Percentiles rank a stretch among this genome's conserved stretches.
These are phyloP conservation scores for Romanogobio albipinnatus DNA, from an alignment of 2,113 vertebrate species.

Conservation along the genomic window DNA sequence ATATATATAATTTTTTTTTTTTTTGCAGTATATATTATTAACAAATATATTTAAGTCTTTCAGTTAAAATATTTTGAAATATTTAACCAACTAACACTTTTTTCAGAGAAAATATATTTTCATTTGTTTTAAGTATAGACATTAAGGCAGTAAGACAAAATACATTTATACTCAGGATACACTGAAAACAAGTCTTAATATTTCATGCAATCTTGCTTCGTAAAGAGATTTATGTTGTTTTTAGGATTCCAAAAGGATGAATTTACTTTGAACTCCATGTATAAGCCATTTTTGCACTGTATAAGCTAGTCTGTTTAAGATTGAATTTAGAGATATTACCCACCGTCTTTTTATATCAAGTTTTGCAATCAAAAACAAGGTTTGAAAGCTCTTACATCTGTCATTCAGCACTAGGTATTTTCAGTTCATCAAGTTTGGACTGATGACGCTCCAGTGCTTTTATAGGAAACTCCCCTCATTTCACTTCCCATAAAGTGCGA, in stretches of 20 bases:
- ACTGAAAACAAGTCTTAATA: not conserved
- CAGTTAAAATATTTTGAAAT: too few species aligned
- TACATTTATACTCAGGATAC: not conserved
- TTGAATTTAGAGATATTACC: not conserved
- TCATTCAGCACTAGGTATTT: not conserved
- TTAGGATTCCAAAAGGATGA: not conserved
- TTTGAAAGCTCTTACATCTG: slow-evolving; percentile 5
- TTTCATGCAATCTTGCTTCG: not conserved
- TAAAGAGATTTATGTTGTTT: not conserved
- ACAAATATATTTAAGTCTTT: too few species aligned
- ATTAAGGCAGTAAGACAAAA: not conserved
- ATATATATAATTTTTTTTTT: too few species aligned
- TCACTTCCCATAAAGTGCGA: slow-evolving; percentile 17
- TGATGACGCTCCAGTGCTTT: slow-evolving; percentile 26
- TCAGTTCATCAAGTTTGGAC: slow-evolving; percentile 14
- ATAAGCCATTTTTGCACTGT: not conserved
- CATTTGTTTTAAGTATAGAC: not conserved
- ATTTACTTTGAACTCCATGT: not conserved
- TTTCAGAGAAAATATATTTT: not conserved
- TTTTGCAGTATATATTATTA: not conserved
- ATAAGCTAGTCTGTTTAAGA: not conserved
- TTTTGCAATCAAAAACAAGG: not conserved
- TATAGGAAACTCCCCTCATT: slow-evolving; percentile 15
- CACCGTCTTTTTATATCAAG: not conserved
- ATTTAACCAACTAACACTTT: not conserved